Evolutionary conservation across 2,888 invertebrate species (phyloP), one percentile per base, ranked within the genome.

Genomic region (Phyllotreta striolata): DNA sequence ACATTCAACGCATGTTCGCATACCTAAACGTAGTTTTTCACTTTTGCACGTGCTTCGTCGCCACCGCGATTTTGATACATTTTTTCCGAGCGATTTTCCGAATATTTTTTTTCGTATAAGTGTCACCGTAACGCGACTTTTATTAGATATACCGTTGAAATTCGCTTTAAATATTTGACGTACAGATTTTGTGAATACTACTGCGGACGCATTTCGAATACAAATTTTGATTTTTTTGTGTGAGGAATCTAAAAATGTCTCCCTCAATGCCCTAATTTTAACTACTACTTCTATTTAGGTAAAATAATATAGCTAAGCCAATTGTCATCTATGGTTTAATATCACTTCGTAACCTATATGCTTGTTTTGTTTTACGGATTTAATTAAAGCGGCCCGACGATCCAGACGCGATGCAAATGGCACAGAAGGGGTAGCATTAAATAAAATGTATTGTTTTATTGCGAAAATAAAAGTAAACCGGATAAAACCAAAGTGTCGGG

Each of bases 1-100:
- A 69, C 68, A 68, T 66, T 70, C 72, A 62, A 67, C 63, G 67
- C 64, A 65, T 67, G 62, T 66, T 70, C 67, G 64, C 67, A 40
- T 52, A 51, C 51, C 43, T 51, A 37, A 59, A 59, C 41, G 54
- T 63, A 59, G 12, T 55, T 67, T 63, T 65, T 67, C 61, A 63
- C 63, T 67, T 63, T 63, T 49, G 52, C 37, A 59, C 59, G 59
- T 51, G 59, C 13, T 35, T 35, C 59, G 43, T 41, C 59, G 49
- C 49, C 59, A n/a, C 40, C 13, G 38, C 38, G 49, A n/a, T 40
- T 58, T 58, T 51, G 13, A 40, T 40, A 34, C 34, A 58, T 49
- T 49, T 39, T n/a, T 8, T n/a, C 8, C 8, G 10, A 14, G 10
- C 34, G 34, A 7, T 39, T 14, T 24, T 10, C 37, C 35, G 49